Percentiles rank a stretch among this genome's conserved stretches.
These are phyloP conservation scores for Pseudochromis fuscus DNA, from an alignment of 2,797 vertebrate genomes.

Conservation along the genomic window DNA sequence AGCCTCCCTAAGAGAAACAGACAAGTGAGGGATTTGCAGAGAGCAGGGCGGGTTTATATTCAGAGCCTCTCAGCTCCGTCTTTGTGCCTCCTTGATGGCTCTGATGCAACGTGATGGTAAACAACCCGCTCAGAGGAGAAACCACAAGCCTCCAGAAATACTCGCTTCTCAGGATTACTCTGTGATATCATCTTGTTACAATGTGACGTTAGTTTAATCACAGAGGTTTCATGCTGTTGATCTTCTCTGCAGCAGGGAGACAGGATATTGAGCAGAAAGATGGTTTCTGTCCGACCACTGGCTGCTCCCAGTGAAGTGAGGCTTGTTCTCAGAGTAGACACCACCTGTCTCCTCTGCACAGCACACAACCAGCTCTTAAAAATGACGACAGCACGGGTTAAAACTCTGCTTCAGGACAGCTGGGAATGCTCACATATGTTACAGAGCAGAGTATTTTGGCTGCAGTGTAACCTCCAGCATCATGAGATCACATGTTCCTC, in stretches of 20 bases:
- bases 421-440: constrained; percentile 60
- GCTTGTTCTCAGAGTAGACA: constrained; percentile 64
- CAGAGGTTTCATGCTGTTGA: constrained; percentile 5
- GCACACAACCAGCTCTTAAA: constrained; percentile 57
- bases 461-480: constrained; percentile 32
- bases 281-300: constrained; percentile 65
- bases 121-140: constrained; percentile 40
- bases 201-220: too few relatives aligned
- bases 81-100: constrained; percentile 58
- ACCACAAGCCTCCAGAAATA: not conserved
- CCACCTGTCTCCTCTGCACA: constrained; percentile 59
- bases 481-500: constrained; percentile 26
- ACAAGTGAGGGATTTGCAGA: constrained; percentile 68
- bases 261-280: too few relatives aligned
- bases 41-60: constrained; percentile 57
- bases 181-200: not conserved
- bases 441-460: constrained; percentile 59
- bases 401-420: constrained; percentile 57
- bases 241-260: constrained; percentile 25
- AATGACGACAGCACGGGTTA: constrained; percentile 50
- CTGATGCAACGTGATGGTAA: constrained; percentile 45
- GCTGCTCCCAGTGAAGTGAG: constrained; percentile 51
- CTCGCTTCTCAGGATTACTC: constrained; percentile 33
- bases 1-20: constrained; percentile 60
- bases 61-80: constrained; percentile 57